Percentiles rank a stretch among this genome's conserved stretches.
Conservation (phyloP, 2,888 invertebrate genomes). For the Teinopalpus imperialis region DNA sequence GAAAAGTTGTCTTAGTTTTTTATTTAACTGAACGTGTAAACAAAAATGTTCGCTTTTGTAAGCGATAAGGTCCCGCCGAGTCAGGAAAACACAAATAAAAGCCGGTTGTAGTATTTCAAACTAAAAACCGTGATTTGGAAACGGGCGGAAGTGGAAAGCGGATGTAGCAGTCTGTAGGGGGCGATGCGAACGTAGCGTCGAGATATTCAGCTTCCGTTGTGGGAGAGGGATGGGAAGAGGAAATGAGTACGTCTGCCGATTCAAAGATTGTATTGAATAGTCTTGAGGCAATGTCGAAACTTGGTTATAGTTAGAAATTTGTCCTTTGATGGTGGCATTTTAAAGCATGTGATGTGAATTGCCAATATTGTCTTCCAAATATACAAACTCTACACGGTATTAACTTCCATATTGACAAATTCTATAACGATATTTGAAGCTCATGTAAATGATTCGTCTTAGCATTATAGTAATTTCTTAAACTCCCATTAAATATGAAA, state of each 20-base stretch:
- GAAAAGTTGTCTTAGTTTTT: too few species aligned
- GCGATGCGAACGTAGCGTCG: conserved; percentile 48
- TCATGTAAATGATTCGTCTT: too few species aligned
- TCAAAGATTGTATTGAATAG: conserved; percentile 49
- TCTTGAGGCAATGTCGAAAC: conserved; percentile 24
- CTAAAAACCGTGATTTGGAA: conserved; percentile 59
- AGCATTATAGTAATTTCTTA: too few species aligned
- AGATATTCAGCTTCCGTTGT: conserved; percentile 66
- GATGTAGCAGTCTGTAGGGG: conserved; percentile 67
- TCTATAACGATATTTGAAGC: too few species aligned
- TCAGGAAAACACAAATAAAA: conserved; percentile 45
- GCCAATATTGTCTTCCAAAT: too few species aligned
- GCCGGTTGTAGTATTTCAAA: conserved; percentile 41
- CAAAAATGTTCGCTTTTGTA: conserved; percentile 9
- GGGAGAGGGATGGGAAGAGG: conserved; percentile 46
- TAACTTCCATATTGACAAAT: too few species aligned
- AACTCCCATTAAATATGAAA: too few species aligned
- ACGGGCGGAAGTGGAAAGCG: conserved; percentile 63
- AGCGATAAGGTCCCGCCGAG: conserved; percentile 13
- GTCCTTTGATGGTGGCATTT: conserved; percentile 20
- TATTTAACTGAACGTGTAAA: too few species aligned
- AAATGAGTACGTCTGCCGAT: conserved; percentile 63
- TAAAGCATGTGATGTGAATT: conserved; percentile 8
- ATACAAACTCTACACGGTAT: too few species aligned
- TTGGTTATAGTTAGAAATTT: conserved; percentile 25